These are phyloP conservation scores for Capromys pilorides DNA, from an alignment of 2,797 vertebrate species.

Conservation along the genomic window DNA sequence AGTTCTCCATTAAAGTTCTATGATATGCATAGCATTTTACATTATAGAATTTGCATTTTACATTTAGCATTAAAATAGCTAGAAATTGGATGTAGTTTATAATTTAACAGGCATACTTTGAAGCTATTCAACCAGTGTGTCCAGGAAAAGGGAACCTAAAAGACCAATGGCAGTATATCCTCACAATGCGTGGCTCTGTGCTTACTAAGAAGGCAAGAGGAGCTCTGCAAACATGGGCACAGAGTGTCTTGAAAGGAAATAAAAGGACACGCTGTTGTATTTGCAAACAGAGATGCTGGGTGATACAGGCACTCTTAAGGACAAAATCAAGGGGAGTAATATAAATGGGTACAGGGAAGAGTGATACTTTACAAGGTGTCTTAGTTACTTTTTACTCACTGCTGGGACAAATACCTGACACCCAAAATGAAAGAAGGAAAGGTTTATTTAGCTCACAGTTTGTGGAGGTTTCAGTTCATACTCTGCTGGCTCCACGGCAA, in stretches of 20 bases:
- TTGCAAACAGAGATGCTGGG: not conserved
- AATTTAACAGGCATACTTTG: slow-evolving; percentile 31
- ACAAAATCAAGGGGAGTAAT: not conserved
- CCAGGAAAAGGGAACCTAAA: not conserved
- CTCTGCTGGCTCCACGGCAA: too few species aligned
- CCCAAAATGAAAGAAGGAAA: too few species aligned
- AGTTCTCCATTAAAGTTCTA: not conserved
- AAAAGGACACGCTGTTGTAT: not conserved
- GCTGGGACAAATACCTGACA: too few species aligned
- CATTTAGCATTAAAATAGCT: not conserved
- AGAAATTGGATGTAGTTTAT: not conserved
- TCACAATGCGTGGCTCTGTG: not conserved
- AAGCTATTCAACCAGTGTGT: slow-evolving; percentile 14
- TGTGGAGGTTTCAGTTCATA: too few species aligned
- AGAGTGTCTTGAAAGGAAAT: not conserved
- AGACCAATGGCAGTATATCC: not conserved
- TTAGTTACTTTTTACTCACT: too few species aligned
- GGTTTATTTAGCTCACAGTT: too few species aligned
- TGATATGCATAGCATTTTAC: not conserved
- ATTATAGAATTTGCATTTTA: not conserved
- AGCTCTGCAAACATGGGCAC: not conserved
- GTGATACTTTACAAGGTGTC: not conserved
- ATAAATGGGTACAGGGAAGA: not conserved
- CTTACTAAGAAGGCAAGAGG: not conserved
- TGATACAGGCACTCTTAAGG: not conserved